Base-by-base conservation (phyloP, 2,113 vertebrate genomes). In the Sarotherodon lohbergeri region DNA sequence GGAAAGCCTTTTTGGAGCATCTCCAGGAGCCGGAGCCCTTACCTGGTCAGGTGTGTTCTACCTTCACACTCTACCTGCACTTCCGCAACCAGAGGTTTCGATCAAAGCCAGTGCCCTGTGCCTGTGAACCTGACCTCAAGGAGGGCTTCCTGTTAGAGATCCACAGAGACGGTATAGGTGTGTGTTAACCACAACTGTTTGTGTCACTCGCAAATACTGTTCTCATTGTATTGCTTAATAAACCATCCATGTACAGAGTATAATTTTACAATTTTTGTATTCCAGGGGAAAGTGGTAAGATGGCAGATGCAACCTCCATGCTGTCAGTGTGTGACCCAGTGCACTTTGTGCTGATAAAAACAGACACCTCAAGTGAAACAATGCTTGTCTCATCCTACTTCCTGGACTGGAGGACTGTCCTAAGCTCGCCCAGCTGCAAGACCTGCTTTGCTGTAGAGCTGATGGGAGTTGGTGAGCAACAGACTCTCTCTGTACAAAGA, bases 1-100 rank as follows among this genome's bases (percentile, higher is more conserved):
- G 99, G 88, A 99, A 97, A 94, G 99, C 99, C 88, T 99, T 99
- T 94, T 96, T 99, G 93, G 99, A 99, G 85, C 98, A 99, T 93
- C 97, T 99, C 54, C 98, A 99, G 92, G 98, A 99, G 92, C 97
- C 97, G 0, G 97, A 98, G 71, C 97, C 97, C 93, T 96, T 98
- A 93, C 98, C 98, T 59, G 98, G 98, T 87, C 98, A 99, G 90
- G 94, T 97, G 83, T 98, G 97, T 94, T 98, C 98, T 29, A 99
- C 98, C 2, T 99, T 98, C 90, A 99, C 97, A 17, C 96, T 99
- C 81, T 98, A 97, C 95, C 95, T 99, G 52, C 97, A 99, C 94
- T 99, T 98, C 92, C 97, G 98, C 91, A 98, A 98, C 89, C 99
- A 99, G 90, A 98, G 99, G 86, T 99, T 99, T 95, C 97, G 96